A percentile compares a stretch with the other conserved stretches of the same genome.
These are phyloP conservation scores for Neoaliturus tenellus DNA, from an alignment of 2,888 invertebrate species.

Conservation along the genomic window DNA sequence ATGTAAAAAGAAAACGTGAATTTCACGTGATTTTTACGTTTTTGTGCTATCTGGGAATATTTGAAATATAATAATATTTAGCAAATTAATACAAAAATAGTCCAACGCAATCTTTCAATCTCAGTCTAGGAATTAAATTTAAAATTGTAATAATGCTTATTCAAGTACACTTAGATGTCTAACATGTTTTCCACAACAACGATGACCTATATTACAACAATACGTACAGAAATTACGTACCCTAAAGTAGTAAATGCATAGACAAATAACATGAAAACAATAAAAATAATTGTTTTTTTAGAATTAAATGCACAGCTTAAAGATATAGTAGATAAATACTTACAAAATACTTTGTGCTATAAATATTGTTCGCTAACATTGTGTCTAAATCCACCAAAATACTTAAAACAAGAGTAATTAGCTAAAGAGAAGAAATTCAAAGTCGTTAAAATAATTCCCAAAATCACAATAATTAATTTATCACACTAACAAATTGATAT, in stretches of 20 bases:
- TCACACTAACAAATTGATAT: neutral
- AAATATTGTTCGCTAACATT: neutral
- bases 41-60: no score
- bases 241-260: neutral
- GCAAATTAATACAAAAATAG: neutral
- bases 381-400: neutral
- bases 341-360: constrained; percentile 5
- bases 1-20: no score
- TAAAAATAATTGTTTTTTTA: neutral
- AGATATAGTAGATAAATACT: neutral
- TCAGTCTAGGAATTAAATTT: neutral
- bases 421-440: neutral
- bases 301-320: neutral
- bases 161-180: neutral
- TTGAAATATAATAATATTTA: no score
- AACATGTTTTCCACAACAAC: neutral
- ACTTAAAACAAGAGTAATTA: neutral
- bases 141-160: neutral
- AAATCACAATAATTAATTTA: neutral
- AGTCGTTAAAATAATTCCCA: no score
- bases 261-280: neutral
- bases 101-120: neutral
- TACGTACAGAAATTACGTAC: neutral
- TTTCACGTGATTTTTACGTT: no score
- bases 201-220: neutral